Percentiles rank a stretch among this genome's conserved stretches.
These are phyloP conservation scores for Agrotis ipsilon DNA, from an alignment of 2,888 invertebrate genomes.

Conservation along the genomic window DNA sequence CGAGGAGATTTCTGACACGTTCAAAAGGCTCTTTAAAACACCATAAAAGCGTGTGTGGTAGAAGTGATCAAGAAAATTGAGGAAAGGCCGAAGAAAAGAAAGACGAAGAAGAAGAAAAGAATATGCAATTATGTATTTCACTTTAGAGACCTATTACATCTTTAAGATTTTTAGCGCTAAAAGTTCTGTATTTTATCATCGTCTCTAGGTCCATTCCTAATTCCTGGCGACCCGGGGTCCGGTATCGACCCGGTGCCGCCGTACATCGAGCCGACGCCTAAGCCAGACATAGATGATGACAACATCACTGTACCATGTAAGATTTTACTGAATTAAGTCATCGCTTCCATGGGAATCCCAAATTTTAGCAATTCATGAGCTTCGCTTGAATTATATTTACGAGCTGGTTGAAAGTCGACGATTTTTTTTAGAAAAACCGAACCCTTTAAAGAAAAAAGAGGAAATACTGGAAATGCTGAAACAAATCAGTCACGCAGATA, in stretches of 20 bases:
- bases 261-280: constrained; percentile 83
- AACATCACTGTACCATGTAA: constrained; percentile 86
- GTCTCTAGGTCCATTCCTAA: constrained; percentile 81
- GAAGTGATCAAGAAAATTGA: not conserved
- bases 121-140: not conserved
- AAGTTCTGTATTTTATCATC: no score
- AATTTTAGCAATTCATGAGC: no score
- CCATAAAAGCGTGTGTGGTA: not conserved
- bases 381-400: not conserved
- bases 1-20: not conserved
- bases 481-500: no score
- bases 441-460: no score
- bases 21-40: not conserved
- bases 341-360: no score
- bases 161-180: not conserved
- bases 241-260: constrained; percentile 83
- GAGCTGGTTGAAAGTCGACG: no score
- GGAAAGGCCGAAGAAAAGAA: not conserved
- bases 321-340: constrained; percentile 33
- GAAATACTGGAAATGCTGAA: no score
- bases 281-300: constrained; percentile 77
- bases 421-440: no score
- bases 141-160: not conserved
- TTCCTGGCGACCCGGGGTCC: constrained; percentile 85
- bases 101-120: not conserved